Conservation (phyloP, 2,888 invertebrate species). For the Lasioglossum calceatum region DNA sequence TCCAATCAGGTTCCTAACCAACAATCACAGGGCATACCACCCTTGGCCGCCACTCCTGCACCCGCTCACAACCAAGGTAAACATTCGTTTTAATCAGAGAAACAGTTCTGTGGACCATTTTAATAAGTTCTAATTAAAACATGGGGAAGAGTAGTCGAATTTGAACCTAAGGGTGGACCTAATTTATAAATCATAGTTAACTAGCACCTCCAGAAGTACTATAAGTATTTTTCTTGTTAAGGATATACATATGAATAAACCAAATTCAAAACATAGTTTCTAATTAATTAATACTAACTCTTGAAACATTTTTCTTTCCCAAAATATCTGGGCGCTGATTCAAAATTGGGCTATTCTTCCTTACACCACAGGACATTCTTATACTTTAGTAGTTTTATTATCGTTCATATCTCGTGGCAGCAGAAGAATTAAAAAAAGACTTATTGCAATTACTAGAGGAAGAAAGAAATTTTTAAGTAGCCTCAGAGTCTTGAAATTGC, state of each 20-base stretch:
- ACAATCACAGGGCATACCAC: slow-evolving; percentile 80
- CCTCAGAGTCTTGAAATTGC: neutral
- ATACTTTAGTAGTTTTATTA: neutral
- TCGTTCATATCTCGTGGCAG: neutral
- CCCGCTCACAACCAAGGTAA: slow-evolving; percentile 82
- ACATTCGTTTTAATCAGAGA: neutral
- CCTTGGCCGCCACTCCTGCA: slow-evolving; percentile 81
- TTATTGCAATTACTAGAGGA: neutral
- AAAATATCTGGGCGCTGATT: no score
- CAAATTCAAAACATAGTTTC: no score
- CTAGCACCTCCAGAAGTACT: neutral
- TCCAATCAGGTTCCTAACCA: slow-evolving; percentile 80
- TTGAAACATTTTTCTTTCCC: no score
- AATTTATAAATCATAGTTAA: no score
- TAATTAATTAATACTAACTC: no score
- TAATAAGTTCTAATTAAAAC: neutral
- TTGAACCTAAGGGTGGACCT: neutral
- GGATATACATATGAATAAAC: no score
- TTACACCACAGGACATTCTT: neutral
- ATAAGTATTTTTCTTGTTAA: no score
- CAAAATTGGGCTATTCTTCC: no score
- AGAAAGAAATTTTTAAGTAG: neutral
- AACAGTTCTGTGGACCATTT: neutral
- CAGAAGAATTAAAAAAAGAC: neutral
- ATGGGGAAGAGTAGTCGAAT: neutral